Evolutionary conservation across 1,140 invertebrate genomes (phyloP).

Genomic region (Pristionchus pacificus): DNA sequence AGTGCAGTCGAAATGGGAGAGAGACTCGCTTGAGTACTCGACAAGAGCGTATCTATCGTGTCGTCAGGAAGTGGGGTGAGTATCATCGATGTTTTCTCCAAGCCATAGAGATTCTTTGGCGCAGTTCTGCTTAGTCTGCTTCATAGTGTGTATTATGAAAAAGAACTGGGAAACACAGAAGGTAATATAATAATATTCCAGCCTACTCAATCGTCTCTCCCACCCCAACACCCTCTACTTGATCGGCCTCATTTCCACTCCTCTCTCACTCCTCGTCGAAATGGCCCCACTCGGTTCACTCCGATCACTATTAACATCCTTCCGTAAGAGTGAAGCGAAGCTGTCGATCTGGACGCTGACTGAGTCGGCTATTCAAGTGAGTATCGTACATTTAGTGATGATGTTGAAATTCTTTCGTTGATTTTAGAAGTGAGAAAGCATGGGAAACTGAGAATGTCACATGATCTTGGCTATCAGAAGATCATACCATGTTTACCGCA

Average conservation of each 20-base stretch:
- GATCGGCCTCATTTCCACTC: constrained; percentile 77
- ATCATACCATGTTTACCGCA: too few species aligned
- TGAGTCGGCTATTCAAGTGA: constrained; percentile 76
- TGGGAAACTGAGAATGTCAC: too few species aligned
- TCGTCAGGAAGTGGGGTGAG: constrained; percentile 73
- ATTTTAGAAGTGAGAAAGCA: too few species aligned
- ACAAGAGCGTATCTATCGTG: constrained; percentile 91
- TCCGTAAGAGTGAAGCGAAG: constrained; percentile 74
- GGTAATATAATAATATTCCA: too few species aligned
- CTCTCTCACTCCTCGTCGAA: constrained; percentile 82
- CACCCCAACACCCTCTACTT: constrained; percentile 88
- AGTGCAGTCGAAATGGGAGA: constrained; percentile 72
- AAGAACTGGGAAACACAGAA: too few species aligned
- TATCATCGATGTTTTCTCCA: too few species aligned
- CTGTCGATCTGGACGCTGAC: constrained; percentile 77
- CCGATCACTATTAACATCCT: constrained; percentile 75
- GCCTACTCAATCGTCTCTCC: constrained; percentile 72
- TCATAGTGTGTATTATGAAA: background rate
- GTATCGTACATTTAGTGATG: constrained; percentile 2
- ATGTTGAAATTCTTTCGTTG: constrained; percentile 19
- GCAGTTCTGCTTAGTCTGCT: too few species aligned
- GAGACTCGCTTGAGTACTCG: constrained; percentile 81
- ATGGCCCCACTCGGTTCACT: constrained; percentile 86
- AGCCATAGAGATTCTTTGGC: too few species aligned
- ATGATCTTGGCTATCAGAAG: too few species aligned